Conservation (phyloP, 37 sponge, comb jelly and placozoan genomes). For the Oopsacas minuta region DNA sequence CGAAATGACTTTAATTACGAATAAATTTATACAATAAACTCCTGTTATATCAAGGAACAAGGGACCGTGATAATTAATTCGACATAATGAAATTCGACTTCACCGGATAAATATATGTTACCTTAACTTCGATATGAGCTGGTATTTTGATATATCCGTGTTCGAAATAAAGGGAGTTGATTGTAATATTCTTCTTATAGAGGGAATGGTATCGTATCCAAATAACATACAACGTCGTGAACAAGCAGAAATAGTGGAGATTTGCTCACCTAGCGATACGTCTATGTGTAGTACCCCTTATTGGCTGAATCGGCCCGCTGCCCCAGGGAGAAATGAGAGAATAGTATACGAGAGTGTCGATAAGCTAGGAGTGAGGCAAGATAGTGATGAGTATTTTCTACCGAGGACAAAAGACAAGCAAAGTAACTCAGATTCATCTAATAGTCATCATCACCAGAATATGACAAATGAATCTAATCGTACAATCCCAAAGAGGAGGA, state of each 20-base stretch:
- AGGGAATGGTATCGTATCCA: not conserved
- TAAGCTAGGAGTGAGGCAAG: not conserved
- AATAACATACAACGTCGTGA: not conserved
- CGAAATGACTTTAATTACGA: too few species aligned
- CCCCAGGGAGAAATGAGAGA: not conserved
- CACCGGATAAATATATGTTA: too few species aligned
- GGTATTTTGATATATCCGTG: too few species aligned
- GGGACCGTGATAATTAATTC: too few species aligned
- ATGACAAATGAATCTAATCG: not conserved
- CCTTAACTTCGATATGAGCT: too few species aligned
- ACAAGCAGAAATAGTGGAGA: not conserved
- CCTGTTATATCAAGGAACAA: too few species aligned
- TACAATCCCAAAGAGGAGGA: not conserved
- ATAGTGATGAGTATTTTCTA: not conserved
- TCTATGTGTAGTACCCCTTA: not conserved
- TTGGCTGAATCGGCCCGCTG: not conserved
- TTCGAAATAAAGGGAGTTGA: too few species aligned
- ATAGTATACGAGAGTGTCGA: not conserved
- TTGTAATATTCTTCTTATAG: too few species aligned
- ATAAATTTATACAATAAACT: too few species aligned
- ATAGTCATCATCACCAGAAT: not conserved
- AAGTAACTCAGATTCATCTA: not conserved
- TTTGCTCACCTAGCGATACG: not conserved
- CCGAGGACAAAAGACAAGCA: not conserved
- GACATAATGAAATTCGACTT: too few species aligned